These are phyloP conservation scores for Hyposoter dolosus DNA, from an alignment of 2,888 invertebrate genomes.

Conservation along the genomic window DNA sequence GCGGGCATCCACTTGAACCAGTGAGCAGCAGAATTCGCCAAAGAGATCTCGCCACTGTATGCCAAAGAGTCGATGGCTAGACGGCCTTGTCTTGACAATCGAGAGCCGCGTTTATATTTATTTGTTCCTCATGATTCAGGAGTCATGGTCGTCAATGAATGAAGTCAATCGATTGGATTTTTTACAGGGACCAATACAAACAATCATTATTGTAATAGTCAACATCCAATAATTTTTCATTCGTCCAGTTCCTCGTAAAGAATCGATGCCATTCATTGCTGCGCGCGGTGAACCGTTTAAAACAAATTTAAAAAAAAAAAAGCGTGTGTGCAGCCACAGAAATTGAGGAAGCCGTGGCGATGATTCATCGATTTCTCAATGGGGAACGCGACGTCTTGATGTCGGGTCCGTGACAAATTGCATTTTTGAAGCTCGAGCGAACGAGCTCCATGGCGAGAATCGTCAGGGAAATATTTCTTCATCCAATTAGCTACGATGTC, in stretches of 20 bases:
- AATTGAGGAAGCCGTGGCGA: conserved; percentile 27
- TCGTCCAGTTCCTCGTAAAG: neutral
- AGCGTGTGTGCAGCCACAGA: neutral
- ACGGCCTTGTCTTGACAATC: conserved; percentile 54
- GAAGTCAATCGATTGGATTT: conserved; percentile 60
- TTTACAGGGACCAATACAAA: conserved; percentile 32
- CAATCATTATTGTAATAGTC: conserved; percentile 42
- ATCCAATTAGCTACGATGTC: neutral
- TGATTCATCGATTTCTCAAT: conserved; percentile 39
- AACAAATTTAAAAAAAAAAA: neutral
- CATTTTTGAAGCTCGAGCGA: conserved; percentile 28
- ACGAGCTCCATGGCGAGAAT: conserved; percentile 9
- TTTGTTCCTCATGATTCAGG: conserved; percentile 20
- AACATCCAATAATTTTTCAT: conserved; percentile 38
- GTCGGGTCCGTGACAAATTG: conserved; percentile 40
- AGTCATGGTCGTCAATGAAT: conserved; percentile 65
- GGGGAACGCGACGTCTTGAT: conserved; percentile 22
- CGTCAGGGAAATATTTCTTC: neutral
- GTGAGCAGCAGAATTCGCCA: conserved; percentile 1
- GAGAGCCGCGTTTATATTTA: conserved; percentile 1
- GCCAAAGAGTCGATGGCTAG: conserved; percentile 11
- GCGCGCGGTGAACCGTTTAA: neutral
- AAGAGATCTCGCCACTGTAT: conserved; percentile 27
- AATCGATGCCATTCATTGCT: conserved; percentile 1
- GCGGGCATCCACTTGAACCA: neutral